A percentile compares a stretch with the other conserved stretches of the same genome.
Evolutionary conservation across 2,797 vertebrate genomes (phyloP).

Genomic region (Remorina albescens): DNA sequence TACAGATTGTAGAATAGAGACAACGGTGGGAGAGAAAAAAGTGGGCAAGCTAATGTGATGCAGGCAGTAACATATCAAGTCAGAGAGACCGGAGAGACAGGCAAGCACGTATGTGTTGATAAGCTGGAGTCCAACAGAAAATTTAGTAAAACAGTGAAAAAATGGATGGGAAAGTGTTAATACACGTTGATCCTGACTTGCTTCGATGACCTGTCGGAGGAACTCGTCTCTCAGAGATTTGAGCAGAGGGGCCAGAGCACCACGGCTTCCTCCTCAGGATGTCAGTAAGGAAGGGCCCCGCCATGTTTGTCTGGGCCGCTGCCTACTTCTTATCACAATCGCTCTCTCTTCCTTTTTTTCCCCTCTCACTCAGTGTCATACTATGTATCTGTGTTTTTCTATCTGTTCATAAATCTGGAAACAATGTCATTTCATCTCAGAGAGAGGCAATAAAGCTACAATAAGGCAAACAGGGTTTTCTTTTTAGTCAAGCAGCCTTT

Average conservation of each 20-base stretch:
- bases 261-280: slow-evolving; percentile 83
- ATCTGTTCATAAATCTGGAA: slow-evolving; percentile 50
- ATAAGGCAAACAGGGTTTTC: slow-evolving; percentile 2
- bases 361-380: slow-evolving; percentile 45
- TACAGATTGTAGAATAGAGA: slow-evolving; percentile 22
- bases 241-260: slow-evolving; percentile 63
- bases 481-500: not conserved
- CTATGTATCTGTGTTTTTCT: slow-evolving; percentile 40
- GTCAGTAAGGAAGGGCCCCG: slow-evolving; percentile 81
- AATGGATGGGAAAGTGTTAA: slow-evolving; percentile 62
- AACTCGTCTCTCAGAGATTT: slow-evolving; percentile 66
- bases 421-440: slow-evolving; percentile 41
- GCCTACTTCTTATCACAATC: slow-evolving; percentile 72
- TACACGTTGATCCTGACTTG: slow-evolving; percentile 47
- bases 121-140: slow-evolving; percentile 19
- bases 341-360: slow-evolving; percentile 57
- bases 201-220: slow-evolving; percentile 52
- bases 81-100: slow-evolving; percentile 7
- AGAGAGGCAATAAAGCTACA: slow-evolving; percentile 9
- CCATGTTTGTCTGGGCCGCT: slow-evolving; percentile 79
- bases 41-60: not conserved
- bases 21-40: slow-evolving; percentile 41
- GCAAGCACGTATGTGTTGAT: slow-evolving; percentile 3
- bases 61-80: slow-evolving; percentile 8
- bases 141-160: slow-evolving; percentile 10